phyloP scores from a whole-genome alignment of 92 coral and sea anemone genomes.

The Anthopleura xanthogrammica region DNA sequence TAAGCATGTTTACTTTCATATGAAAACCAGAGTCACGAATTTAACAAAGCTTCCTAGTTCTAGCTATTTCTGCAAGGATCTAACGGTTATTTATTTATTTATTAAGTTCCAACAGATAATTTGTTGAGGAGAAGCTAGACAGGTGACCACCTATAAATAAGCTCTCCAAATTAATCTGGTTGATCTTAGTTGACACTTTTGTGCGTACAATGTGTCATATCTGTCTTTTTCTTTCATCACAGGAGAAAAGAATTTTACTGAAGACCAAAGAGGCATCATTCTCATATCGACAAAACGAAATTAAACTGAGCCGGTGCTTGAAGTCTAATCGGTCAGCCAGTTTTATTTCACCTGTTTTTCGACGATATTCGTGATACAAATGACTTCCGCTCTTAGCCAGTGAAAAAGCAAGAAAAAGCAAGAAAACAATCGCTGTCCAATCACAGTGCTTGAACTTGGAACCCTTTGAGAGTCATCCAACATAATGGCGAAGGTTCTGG shows the following conservation, averaged over 20 bases:
- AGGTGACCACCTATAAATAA: too few relatives aligned
- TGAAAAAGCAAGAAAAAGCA: neutral
- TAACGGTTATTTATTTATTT: too few relatives aligned
- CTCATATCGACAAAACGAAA: neutral
- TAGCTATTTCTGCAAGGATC: too few relatives aligned
- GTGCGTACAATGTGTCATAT: neutral
- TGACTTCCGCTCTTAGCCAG: neutral
- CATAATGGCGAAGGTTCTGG: neutral
- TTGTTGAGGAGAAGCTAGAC: too few relatives aligned
- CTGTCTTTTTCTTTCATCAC: neutral
- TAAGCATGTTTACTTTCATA: too few relatives aligned
- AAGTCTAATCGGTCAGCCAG: neutral
- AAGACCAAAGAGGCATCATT: neutral
- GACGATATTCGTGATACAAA: neutral
- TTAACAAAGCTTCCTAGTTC: too few relatives aligned
- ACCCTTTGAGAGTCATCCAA: neutral
- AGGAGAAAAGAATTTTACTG: constrained; percentile 4
- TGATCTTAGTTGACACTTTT: too few relatives aligned
- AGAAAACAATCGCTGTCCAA: neutral
- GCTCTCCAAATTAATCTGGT: neutral
- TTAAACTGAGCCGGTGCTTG: neutral
- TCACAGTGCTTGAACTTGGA: neutral
- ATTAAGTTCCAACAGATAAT: too few relatives aligned
- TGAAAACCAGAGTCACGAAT: too few relatives aligned
- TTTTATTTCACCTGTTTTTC: neutral